Conservation (phyloP, 2,888 invertebrate species). For the Proisotoma minuta region DNA sequence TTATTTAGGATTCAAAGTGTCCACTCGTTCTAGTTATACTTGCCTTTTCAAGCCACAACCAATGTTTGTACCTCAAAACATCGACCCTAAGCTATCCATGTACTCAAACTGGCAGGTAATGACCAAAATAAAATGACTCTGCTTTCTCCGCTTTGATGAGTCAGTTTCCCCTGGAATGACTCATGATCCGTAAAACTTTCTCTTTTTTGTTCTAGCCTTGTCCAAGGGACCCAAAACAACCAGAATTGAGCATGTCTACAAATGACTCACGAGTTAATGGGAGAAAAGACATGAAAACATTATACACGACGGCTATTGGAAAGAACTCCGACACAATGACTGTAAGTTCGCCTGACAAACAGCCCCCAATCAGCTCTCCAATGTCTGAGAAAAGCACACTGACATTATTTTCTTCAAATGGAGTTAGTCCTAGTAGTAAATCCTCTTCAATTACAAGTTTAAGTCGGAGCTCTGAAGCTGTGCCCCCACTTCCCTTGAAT, state of each 20-base stretch:
- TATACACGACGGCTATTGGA: constrained; percentile 38
- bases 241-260: constrained; percentile 35
- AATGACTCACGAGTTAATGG: constrained; percentile 45
- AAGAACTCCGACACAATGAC: constrained; percentile 39
- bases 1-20: constrained; percentile 82
- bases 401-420: constrained; percentile 5
- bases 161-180: not conserved
- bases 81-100: constrained; percentile 88
- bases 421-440: too few relatives aligned
- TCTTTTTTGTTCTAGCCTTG: constrained; percentile 35
- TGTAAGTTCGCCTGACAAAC: constrained; percentile 41
- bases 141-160: constrained; percentile 2
- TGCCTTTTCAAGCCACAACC: constrained; percentile 91
- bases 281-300: constrained; percentile 36
- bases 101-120: constrained; percentile 76
- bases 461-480: constrained; percentile 15
- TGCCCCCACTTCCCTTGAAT: not conserved
- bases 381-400: constrained; percentile 13
- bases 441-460: constrained; percentile 3
- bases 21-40: constrained; percentile 85
- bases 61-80: constrained; percentile 70
- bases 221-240: constrained; percentile 38
- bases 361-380: constrained; percentile 36
- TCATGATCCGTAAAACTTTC: not conserved
- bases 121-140: not conserved